Percentiles rank a stretch among this genome's conserved stretches.
Evolutionary conservation across 2,797 vertebrate species (phyloP).

Genomic region (Cossypha caffra): DNA sequence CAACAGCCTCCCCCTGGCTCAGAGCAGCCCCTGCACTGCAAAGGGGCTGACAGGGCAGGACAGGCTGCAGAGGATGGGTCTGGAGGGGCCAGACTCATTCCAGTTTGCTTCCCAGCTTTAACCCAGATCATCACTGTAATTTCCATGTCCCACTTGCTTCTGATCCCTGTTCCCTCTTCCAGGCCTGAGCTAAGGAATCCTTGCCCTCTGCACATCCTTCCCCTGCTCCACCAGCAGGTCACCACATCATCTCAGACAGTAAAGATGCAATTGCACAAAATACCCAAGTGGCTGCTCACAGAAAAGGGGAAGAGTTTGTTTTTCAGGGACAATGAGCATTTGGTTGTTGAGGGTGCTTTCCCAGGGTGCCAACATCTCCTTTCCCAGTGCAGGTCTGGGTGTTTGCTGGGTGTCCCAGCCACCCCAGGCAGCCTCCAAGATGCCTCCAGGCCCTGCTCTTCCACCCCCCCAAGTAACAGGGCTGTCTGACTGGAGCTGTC

Average conservation of each 20-base stretch:
- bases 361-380: background rate
- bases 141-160: background rate
- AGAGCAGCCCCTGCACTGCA: background rate
- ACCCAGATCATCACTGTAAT: accelerated
- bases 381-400: background rate
- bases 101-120: background rate
- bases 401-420: background rate
- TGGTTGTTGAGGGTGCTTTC: background rate
- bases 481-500: background rate
- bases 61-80: background rate
- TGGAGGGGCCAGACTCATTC: background rate
- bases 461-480: background rate
- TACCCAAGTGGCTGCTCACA: background rate
- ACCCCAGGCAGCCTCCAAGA: background rate
- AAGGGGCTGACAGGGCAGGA: background rate
- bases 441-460: background rate
- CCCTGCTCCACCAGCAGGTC: background rate
- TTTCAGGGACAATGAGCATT: background rate
- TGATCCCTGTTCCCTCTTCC: background rate
- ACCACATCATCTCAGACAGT: background rate
- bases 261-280: background rate
- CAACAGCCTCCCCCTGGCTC: background rate
- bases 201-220: background rate
- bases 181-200: background rate
- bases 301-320: background rate